Conservation (phyloP, 1,140 invertebrate genomes). For the Meloidogyne chitwoodi region DNA sequence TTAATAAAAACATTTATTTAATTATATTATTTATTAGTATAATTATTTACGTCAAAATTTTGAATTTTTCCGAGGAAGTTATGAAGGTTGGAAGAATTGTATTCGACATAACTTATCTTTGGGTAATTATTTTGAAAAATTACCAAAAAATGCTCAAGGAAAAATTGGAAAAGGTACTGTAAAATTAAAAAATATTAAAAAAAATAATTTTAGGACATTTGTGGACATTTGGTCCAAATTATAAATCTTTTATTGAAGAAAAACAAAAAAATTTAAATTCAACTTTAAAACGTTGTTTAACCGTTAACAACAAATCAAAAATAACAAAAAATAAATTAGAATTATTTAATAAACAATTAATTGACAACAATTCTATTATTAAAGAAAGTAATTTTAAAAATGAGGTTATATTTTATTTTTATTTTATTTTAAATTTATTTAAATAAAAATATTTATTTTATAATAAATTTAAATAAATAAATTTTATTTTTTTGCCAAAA, state of each 20-base stretch:
- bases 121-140: constrained; percentile 93
- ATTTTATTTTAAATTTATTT: too few relatives aligned
- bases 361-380: background rate
- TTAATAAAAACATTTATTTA: background rate
- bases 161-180: constrained; percentile 26
- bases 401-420: background rate
- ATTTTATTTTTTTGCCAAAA: background rate
- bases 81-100: constrained; percentile 98
- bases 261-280: background rate
- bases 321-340: background rate
- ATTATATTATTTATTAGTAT: constrained; percentile 13
- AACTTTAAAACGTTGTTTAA: background rate
- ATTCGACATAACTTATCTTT: constrained; percentile 90
- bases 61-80: constrained; percentile 83
- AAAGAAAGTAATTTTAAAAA: background rate
- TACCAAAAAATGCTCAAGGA: constrained; percentile 70
- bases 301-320: background rate
- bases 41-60: constrained; percentile 63
- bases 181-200: background rate
- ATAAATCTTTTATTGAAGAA: background rate
- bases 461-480: too few relatives aligned
- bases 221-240: background rate
- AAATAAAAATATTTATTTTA: too few relatives aligned
- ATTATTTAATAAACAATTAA: background rate
- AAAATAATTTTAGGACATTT: background rate